Percentiles rank a stretch among this genome's conserved stretches.
Evolutionary conservation across 2,888 invertebrate genomes (phyloP).

Genomic region (Notodonta ziczac): DNA sequence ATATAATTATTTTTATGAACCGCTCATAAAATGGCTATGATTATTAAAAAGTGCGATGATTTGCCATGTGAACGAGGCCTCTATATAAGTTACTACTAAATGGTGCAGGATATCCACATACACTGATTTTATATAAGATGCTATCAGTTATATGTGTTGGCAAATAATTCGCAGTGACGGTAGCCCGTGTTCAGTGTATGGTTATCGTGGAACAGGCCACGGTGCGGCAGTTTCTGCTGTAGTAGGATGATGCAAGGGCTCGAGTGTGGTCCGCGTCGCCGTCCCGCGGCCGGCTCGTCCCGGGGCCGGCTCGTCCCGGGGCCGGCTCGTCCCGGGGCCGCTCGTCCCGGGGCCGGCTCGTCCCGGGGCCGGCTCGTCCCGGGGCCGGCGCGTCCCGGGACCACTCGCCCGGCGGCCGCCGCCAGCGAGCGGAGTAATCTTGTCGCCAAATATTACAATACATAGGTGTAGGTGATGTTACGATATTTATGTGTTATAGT

Average conservation of each 20-base stretch:
- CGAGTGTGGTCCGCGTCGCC: background rate
- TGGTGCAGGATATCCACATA: too few relatives aligned
- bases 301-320: background rate
- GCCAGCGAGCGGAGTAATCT: slow-evolving; percentile 1
- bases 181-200: too few relatives aligned
- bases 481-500: slow-evolving; percentile 46
- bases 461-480: slow-evolving; percentile 44
- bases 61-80: too few relatives aligned
- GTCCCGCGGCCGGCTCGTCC: background rate
- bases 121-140: too few relatives aligned
- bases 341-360: background rate
- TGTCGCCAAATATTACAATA: slow-evolving; percentile 28
- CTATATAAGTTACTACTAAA: too few relatives aligned
- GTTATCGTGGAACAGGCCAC: too few relatives aligned
- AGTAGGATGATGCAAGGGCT: background rate
- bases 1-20: too few relatives aligned
- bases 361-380: background rate
- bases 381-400: background rate
- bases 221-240: background rate
- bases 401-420: too few relatives aligned
- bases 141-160: too few relatives aligned
- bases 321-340: background rate
- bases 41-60: too few relatives aligned
- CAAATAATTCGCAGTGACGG: too few relatives aligned
- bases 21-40: too few relatives aligned